These are phyloP conservation scores for Neosilurus mollespiculum DNA, from an alignment of 2,797 vertebrate species.

Conservation along the genomic window DNA sequence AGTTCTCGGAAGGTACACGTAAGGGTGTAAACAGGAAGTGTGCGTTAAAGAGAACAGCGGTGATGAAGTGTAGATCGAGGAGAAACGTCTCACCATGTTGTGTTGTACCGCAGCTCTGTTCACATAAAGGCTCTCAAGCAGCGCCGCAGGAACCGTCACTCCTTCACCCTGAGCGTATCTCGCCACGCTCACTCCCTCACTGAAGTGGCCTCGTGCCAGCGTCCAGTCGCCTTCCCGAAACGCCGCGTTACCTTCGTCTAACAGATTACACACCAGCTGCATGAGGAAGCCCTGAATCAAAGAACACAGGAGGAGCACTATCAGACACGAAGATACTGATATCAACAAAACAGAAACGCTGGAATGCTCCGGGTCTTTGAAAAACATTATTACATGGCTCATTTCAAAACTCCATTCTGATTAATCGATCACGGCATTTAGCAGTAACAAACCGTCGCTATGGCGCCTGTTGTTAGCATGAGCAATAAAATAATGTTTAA, in stretches of 20 bases:
- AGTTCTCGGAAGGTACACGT: not conserved
- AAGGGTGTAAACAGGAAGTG: not conserved
- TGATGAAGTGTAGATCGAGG: not conserved
- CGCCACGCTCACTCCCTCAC: constrained; percentile 85
- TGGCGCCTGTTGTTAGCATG: too few relatives aligned
- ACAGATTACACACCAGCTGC: constrained; percentile 86
- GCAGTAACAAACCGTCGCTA: too few relatives aligned
- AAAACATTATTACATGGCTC: not conserved
- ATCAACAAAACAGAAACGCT: not conserved
- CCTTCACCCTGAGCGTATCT: constrained; percentile 80
- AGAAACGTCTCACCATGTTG: constrained; percentile 79
- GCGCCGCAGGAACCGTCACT: constrained; percentile 75
- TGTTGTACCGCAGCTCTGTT: constrained; percentile 87
- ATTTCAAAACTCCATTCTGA: too few relatives aligned
- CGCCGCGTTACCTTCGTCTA: constrained; percentile 86
- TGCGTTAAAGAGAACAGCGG: not conserved
- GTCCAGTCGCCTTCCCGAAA: constrained; percentile 82
- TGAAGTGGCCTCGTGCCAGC: constrained; percentile 80
- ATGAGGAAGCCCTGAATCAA: constrained; percentile 82
- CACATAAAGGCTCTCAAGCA: constrained; percentile 87
- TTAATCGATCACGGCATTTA: too few relatives aligned
- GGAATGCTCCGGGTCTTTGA: not conserved
- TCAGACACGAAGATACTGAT: not conserved
- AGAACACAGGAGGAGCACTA: not conserved
- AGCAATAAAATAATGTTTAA: too few relatives aligned